Evolutionary conservation across 2,113 vertebrate species (phyloP).

Genomic region (Hippopotamus amphibius): DNA sequence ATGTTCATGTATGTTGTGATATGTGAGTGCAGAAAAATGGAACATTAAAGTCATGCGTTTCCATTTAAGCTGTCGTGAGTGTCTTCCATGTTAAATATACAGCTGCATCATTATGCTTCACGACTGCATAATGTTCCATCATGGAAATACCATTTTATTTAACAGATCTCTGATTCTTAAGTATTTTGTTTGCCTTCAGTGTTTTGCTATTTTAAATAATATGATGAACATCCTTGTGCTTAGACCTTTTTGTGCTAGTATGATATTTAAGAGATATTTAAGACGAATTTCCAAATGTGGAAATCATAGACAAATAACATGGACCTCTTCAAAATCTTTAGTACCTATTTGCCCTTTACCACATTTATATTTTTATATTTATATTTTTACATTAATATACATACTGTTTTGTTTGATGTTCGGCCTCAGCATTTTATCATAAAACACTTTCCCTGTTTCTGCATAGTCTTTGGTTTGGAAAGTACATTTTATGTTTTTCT

Average conservation of each 20-base stretch:
- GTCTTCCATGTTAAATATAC: not conserved
- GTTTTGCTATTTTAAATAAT: conserved; percentile 10
- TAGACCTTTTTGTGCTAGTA: not conserved
- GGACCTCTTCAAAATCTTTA: conserved; percentile 13
- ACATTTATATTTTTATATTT: not conserved
- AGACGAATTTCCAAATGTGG: conserved; percentile 39
- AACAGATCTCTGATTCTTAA: not conserved
- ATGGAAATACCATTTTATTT: conserved; percentile 10
- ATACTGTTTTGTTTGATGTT: not conserved
- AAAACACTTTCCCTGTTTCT: not conserved
- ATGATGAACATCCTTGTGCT: not conserved
- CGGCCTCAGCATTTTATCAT: not conserved
- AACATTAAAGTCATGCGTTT: conserved; percentile 26
- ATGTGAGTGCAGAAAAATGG: not conserved
- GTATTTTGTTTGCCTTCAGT: not conserved
- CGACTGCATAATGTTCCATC: not conserved
- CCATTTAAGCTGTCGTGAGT: not conserved
- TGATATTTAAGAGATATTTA: conserved; percentile 18
- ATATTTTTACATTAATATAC: not conserved
- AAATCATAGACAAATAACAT: not conserved
- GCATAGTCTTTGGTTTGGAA: not conserved
- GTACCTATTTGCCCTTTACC: not conserved
- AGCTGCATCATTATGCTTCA: conserved; percentile 3
- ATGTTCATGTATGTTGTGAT: not conserved
- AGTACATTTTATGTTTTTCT: not conserved